These are phyloP conservation scores for Columba livia DNA, from an alignment of 2,113 vertebrate genomes.

Conservation along the genomic window DNA sequence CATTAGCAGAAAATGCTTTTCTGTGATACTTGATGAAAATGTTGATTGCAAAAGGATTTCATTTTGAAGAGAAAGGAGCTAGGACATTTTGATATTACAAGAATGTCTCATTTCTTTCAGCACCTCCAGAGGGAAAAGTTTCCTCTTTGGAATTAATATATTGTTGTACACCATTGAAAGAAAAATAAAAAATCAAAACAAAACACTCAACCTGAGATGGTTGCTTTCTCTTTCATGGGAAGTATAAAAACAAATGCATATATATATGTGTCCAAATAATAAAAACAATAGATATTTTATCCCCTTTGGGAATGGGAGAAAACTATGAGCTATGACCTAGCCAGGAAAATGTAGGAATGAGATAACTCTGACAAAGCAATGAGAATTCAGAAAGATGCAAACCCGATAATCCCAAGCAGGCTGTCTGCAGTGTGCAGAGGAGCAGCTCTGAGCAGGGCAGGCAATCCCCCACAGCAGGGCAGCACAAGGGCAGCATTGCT, in stretches of 20 bases:
- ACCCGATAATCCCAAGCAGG: accelerated
- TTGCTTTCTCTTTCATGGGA: not conserved
- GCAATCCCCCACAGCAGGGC: not conserved
- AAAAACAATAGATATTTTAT: not conserved
- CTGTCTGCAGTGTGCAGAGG: not conserved
- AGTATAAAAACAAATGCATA: not conserved
- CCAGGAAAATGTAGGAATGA: not conserved
- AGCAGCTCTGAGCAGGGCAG: not conserved
- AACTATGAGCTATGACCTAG: not conserved
- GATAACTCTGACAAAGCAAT: not conserved
- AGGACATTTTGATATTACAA: not conserved
- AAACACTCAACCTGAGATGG: not conserved
- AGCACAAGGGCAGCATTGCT: not conserved
- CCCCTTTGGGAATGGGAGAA: not conserved
- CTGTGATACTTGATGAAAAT: not conserved
- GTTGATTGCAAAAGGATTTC: not conserved
- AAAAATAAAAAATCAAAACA: not conserved
- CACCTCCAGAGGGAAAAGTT: not conserved
- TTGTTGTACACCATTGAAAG: not conserved
- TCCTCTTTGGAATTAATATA: not conserved
- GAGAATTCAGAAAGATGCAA: not conserved
- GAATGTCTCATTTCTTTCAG: not conserved
- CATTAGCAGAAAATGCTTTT: not conserved
- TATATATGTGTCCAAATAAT: not conserved
- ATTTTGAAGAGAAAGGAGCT: not conserved